A percentile compares a stretch with the other conserved stretches of the same genome.
Evolutionary conservation across 2,113 vertebrate species (phyloP).

Genomic region (Mus spicilegus): DNA sequence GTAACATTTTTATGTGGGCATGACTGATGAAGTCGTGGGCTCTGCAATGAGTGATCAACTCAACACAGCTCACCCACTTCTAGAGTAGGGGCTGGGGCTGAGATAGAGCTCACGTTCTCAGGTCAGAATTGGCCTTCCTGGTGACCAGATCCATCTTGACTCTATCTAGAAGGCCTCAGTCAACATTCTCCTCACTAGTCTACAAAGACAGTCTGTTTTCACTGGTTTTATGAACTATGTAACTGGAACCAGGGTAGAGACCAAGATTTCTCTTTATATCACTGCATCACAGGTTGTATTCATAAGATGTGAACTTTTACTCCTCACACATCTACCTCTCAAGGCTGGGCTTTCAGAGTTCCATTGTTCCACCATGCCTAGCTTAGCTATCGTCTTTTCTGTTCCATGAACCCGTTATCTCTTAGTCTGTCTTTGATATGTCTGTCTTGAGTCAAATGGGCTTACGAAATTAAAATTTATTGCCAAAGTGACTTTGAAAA

Average conservation of each 20-base stretch:
- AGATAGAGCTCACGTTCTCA: not conserved
- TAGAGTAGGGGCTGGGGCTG: not conserved
- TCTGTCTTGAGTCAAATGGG: not conserved
- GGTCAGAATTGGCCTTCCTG: not conserved
- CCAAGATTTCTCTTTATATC: not conserved
- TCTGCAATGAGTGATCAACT: not conserved
- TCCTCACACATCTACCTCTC: not conserved
- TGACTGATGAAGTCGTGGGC: not conserved
- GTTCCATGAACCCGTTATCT: not conserved
- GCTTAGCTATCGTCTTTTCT: not conserved
- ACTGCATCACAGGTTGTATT: not conserved
- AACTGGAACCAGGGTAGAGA: not conserved
- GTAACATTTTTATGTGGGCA: too few relatives aligned
- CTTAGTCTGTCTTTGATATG: not conserved
- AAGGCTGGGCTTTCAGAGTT: not conserved
- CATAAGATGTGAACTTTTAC: not conserved
- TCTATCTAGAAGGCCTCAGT: not conserved
- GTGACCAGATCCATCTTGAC: not conserved
- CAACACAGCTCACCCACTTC: not conserved
- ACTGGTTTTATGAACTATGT: not conserved
- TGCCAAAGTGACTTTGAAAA: not conserved
- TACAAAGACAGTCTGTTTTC: not conserved
- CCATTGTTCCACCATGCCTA: not conserved
- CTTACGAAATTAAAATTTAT: not conserved
- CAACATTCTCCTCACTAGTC: not conserved